Evolutionary conservation across 2,797 vertebrate species (phyloP), one percentile per base, ranked within the genome.

Genomic region (Acipenser oxyrinchus): DNA sequence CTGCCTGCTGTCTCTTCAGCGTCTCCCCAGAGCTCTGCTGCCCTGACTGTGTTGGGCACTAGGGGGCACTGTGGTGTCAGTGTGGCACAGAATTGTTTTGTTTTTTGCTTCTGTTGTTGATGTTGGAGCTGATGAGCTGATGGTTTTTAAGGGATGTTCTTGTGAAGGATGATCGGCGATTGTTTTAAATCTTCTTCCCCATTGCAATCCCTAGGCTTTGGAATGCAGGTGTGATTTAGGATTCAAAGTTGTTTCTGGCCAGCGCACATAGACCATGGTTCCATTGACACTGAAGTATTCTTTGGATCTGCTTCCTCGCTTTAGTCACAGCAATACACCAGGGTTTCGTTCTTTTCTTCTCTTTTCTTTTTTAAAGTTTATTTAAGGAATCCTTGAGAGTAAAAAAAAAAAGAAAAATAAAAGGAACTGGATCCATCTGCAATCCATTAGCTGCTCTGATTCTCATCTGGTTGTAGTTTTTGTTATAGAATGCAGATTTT

Each of bases 391-490:
- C 58, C 6, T n/a, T 78, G 68, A 76, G 72, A 37, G 68, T 75
- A 67, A 51, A 65, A 63, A 63, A 65, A 69, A 69, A 1, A 18
- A 18, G 1, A 67, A 37, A 49, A 49, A 49, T 12, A 18, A 18
- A 59, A 66, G 48, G 70, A 67, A 73, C 71, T 6, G 10, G 13
- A 69, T 72, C 78, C 77, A 79, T 70, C 68, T 81, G 77, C 75
- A 77, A 79, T 67, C 64, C 15, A 67, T 81, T 81, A 80, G 63
- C 37, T 6, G 55, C 71, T 48, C 50, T 11, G 23, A 18, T 60
- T 49, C 68, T 81, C 79, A 84, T 83, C 77, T 83, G 81, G 75
- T 76, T 74, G 71, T 71, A 73, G 73, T 81, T 81, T 81, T 70
- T 73, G 66, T 83, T 74, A 70, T 74, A 67, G 72, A 72, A 73